A percentile compares a stretch with the other conserved stretches of the same genome.
Conservation (phyloP, 2,797 vertebrate genomes). For the Coreius guichenoti region DNA sequence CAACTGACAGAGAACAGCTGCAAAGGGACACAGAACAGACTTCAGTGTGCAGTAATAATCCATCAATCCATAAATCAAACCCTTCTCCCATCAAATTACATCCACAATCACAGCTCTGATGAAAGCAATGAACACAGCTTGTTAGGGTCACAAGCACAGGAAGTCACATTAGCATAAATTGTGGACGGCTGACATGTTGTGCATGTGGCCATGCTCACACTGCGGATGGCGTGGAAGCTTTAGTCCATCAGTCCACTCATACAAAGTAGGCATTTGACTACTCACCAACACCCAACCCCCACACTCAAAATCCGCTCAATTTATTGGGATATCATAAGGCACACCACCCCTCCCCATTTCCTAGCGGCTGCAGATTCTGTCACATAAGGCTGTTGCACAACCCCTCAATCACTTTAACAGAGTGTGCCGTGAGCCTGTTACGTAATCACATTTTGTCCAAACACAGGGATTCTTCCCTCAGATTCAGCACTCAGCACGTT, state of each 20-base stretch:
- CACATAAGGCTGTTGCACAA: conserved; percentile 80
- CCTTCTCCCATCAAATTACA: neutral
- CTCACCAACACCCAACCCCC: conserved; percentile 58
- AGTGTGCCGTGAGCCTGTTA: conserved; percentile 66
- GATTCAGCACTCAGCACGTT: conserved; percentile 41
- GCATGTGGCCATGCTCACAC: neutral
- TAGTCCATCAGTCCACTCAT: conserved; percentile 14
- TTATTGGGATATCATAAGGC: conserved; percentile 73
- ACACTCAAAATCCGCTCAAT: conserved; percentile 65
- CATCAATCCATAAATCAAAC: neutral
- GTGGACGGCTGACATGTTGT: neutral
- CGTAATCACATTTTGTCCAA: conserved; percentile 64
- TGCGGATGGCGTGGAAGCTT: conserved; percentile 34
- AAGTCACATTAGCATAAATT: conserved; percentile 11
- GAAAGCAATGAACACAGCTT: neutral
- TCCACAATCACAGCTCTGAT: conserved; percentile 14
- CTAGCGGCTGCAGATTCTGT: conserved; percentile 67
- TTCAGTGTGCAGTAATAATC: neutral
- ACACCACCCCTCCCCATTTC: conserved; percentile 9
- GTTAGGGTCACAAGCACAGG: conserved; percentile 7
- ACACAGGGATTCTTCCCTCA: conserved; percentile 52
- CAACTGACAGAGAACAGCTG: conserved; percentile 5
- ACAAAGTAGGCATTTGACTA: neutral
- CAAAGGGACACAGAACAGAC: neutral
- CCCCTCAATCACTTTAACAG: conserved; percentile 73